Conservation (phyloP, 1,140 invertebrate genomes). For the Brachionus rubens region DNA sequence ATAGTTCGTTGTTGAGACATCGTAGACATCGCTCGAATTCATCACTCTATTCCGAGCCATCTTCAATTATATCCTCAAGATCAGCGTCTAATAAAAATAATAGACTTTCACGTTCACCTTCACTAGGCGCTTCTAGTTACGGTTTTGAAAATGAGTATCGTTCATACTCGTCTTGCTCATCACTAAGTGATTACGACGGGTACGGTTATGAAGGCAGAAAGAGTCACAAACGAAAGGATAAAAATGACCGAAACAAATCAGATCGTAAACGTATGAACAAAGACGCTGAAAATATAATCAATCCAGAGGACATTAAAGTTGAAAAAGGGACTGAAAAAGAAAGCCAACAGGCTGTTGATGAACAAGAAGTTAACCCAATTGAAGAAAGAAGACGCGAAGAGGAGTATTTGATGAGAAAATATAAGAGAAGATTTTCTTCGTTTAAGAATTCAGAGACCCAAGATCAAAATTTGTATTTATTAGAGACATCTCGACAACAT, state of each 20-base stretch:
- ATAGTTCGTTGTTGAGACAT: not conserved
- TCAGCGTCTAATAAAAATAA: not conserved
- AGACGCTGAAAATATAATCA: not conserved
- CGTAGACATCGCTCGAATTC: not conserved
- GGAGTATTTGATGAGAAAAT: slow-evolving; percentile 42
- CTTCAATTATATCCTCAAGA: not conserved
- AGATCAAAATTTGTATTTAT: slow-evolving; percentile 33
- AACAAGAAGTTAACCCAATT: not conserved
- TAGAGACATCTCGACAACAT: slow-evolving; percentile 19
- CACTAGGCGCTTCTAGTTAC: not conserved
- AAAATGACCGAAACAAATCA: not conserved
- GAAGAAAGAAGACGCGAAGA: slow-evolving; percentile 18
- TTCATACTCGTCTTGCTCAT: slow-evolving; percentile 13
- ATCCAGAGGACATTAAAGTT: not conserved
- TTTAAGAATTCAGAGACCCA: slow-evolving; percentile 6
- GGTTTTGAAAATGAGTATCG: not conserved
- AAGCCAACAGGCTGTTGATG: not conserved
- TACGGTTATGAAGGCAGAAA: not conserved
- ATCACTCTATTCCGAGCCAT: not conserved
- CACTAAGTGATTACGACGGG: not conserved
- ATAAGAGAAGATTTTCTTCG: slow-evolving; percentile 13
- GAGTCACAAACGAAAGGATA: not conserved
- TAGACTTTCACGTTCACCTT: not conserved
- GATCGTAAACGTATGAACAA: not conserved
- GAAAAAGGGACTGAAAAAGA: not conserved